A percentile compares a stretch with the other conserved stretches of the same genome.
phyloP scores from a whole-genome alignment of 2,888 invertebrate genomes.

The Synergus itoensis region DNA sequence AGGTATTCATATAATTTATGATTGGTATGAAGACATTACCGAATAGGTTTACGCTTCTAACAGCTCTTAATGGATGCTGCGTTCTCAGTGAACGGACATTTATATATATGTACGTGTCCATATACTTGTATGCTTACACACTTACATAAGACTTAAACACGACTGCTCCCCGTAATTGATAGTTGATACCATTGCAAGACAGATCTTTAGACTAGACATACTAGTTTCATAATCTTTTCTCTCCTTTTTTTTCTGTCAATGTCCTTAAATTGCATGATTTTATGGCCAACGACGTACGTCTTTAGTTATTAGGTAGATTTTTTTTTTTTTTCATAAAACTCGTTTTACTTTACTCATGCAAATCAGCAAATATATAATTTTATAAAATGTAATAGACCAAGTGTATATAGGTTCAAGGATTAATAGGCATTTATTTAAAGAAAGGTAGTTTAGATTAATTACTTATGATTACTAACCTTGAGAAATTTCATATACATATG shows the following conservation, averaged over 20 bases:
- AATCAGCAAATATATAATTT: not conserved
- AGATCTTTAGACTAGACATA: conserved; percentile 15
- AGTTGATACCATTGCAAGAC: conserved; percentile 28
- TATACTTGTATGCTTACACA: not conserved
- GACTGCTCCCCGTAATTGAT: conserved; percentile 36
- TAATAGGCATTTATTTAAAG: not conserved
- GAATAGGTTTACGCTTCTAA: conserved; percentile 23
- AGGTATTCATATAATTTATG: conserved; percentile 30
- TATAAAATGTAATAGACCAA: too few relatives aligned
- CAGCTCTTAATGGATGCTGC: conserved; percentile 34
- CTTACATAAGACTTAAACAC: conserved; percentile 31
- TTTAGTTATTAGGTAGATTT: not conserved
- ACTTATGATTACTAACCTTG: not conserved
- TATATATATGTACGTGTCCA: not conserved
- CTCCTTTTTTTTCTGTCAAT: not conserved
- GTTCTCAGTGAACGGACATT: conserved; percentile 26
- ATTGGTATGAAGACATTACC: conserved; percentile 15
- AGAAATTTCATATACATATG: too few relatives aligned
- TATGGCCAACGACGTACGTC: conserved; percentile 11
- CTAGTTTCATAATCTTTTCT: conserved; percentile 33
- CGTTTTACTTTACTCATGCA: not conserved
- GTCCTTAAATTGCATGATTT: conserved; percentile 15
- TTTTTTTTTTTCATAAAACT: not conserved
- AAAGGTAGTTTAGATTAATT: not conserved
- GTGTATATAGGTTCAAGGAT: too few relatives aligned